Evolutionary conservation across 2,797 vertebrate species (phyloP).

Genomic region (Enteromius thamalakanensis): DNA sequence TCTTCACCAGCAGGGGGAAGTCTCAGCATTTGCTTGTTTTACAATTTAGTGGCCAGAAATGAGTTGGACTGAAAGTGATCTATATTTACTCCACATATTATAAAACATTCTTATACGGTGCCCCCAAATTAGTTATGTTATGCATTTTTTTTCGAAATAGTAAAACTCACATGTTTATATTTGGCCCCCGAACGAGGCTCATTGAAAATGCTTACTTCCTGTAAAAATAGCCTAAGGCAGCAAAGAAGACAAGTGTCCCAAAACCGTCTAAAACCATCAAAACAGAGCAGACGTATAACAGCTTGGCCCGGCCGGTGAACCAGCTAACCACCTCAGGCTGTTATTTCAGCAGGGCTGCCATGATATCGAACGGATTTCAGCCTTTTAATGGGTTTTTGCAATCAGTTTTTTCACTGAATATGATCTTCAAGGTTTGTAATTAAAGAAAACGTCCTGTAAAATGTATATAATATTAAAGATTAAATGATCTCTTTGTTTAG

Average conservation of each 20-base stretch:
- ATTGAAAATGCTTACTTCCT: not conserved
- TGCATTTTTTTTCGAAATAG: not conserved
- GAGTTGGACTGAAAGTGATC: not conserved
- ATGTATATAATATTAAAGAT: not conserved
- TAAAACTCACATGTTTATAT: not conserved
- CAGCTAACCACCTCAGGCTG: not conserved
- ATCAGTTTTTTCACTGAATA: not conserved
- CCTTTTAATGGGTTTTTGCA: not conserved
- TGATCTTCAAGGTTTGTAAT: not conserved
- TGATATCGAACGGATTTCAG: not conserved
- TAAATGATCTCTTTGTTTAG: not conserved
- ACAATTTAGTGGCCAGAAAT: not conserved
- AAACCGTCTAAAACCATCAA: not conserved
- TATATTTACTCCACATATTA: not conserved
- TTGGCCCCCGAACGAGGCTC: not conserved
- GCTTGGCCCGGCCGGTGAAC: not conserved
- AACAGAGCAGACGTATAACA: not conserved
- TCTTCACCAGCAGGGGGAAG: conserved; percentile 10
- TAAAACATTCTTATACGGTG: not conserved
- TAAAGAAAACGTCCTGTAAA: not conserved
- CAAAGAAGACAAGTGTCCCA: not conserved
- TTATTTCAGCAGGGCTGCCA: not conserved
- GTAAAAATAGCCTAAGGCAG: not conserved
- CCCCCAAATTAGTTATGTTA: not conserved
- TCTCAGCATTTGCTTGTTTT: not conserved